Evolutionary conservation across 2,888 invertebrate species (phyloP).

Genomic region (Hololepta plana): DNA sequence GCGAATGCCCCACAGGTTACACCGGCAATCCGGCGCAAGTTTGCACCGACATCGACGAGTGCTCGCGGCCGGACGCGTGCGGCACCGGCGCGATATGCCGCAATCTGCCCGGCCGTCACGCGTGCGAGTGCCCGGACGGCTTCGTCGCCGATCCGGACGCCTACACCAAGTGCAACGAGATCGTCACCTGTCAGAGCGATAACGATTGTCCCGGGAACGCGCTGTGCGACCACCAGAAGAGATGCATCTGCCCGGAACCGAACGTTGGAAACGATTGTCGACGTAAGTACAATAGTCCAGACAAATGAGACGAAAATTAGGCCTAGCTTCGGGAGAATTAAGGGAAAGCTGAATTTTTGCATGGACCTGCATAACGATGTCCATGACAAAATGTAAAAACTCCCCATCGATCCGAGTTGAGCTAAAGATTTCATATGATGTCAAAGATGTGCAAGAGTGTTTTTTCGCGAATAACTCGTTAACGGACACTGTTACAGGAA

Average conservation of each 20-base stretch:
- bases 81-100: constrained; percentile 64
- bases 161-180: constrained; percentile 60
- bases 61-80: constrained; percentile 49
- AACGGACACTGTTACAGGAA: not conserved
- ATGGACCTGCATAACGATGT: too few relatives aligned
- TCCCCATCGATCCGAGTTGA: too few relatives aligned
- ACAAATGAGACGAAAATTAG: not conserved
- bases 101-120: constrained; percentile 59
- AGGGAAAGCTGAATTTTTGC: too few relatives aligned
- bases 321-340: too few relatives aligned
- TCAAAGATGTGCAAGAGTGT: too few relatives aligned
- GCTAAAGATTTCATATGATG: not conserved
- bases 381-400: too few relatives aligned
- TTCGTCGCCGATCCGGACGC: constrained; percentile 73
- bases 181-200: constrained; percentile 57
- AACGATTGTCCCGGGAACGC: constrained; percentile 81
- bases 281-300: constrained; percentile 39
- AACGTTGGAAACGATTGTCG: constrained; percentile 83
- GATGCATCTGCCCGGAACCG: constrained; percentile 79
- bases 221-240: constrained; percentile 56
- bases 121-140: constrained; percentile 66
- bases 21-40: constrained; percentile 69
- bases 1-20: constrained; percentile 69
- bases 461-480: not conserved
- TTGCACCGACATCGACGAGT: constrained; percentile 74